Evolutionary conservation across 2,797 vertebrate species (phyloP), one percentile per base, ranked within the genome.

Genomic region (Microctenopoma steveboyesi): DNA sequence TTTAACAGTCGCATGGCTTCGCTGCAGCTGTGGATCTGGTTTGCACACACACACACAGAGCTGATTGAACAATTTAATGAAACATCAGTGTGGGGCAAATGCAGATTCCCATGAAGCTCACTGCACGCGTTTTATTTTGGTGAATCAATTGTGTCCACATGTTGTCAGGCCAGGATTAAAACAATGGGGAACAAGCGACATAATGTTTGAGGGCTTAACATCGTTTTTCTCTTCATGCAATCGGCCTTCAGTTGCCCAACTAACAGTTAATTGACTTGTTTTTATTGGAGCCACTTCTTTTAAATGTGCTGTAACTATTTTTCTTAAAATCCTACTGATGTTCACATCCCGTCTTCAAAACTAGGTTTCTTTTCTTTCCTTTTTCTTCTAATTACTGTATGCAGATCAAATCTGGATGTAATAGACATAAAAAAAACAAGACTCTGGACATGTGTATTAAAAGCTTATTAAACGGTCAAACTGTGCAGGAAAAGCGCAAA

Each of bases 71-170:
- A 77, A 79, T 46, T n/a, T 40, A 66, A 49, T 61, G 47, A 79
- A 77, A 73, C 37, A 64, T 57, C 57, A 30, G 15, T 3, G 16
- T 15, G 27, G 53, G 40, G 28, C 12, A 68, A 71, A 75, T 37
- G 54, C 64, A 63, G 60, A 73, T 72, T 79, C 59, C 71, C 84
- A 72, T 65, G 39, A 80, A 77, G 62, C 64, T 52, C 52, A 16
- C 43, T 4, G 47, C 46, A 42, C 4, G 0, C 3, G 1, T 78
- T 77, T 72, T 55, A 61, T 71, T 82, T 74, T 37, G 3, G 50
- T 30, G 40, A 50, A 74, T 79, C 71, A 69, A 53, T 70, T 61
- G 61, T 60, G 78, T 77, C 73, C 78, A 86, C 77, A 88, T 89
- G 68, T 75, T 63, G 57, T 72, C 46, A 57, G 40, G 40, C 47